Evolutionary conservation across 2,797 vertebrate species (phyloP), one percentile per base, ranked within the genome.

Genomic region (Poecile montanus): DNA sequence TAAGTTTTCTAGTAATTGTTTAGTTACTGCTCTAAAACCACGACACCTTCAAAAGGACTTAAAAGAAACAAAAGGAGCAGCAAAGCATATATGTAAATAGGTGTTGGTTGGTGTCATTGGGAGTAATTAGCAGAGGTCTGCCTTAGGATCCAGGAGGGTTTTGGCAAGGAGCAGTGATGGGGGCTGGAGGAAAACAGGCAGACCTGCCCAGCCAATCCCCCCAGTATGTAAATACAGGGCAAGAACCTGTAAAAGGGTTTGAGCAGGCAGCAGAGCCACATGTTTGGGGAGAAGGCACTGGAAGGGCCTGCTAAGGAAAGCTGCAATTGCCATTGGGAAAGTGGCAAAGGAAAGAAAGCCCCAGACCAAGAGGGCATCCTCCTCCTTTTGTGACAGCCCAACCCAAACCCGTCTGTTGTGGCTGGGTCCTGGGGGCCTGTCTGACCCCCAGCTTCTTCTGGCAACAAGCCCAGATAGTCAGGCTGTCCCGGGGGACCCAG

Each of bases 221-320:
- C 1, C 2, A 18, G 4, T 57, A 42, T 0, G 0, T 9, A 27
- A 67, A 57, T 5, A 10, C 0, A 1, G 6, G 9, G 3, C 34
- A 32, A 38, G 18, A 48, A 47, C 21, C 29, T 0, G 0, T n/a
- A 16, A 7, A 7, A 47, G 27, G n/a, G 9, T 48, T 38, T 6
- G 29, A 44, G 42, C 9, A 21, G 23, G 62, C 1, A 1, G 21
- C 0, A 0, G n/a, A 47, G 42, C 9, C 18, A 21, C 22, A 9
- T 1, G 4, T 32, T 3, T 11, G 2, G 42, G 42, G 29, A 27
- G 42, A 67, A 38, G 17, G 27, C 0, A 0, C 42, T 21, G n/a
- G 42, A 36, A 56, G n/a, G 22, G 50, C 50, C 26, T 36, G 21
- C 20, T 20, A 11, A 38, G 9, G 42, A 48, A 32, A 67, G 29